Evolutionary conservation across 2,888 invertebrate genomes (phyloP), one percentile per base, ranked within the genome.

Genomic region (Lasioglossum pauxillum): DNA sequence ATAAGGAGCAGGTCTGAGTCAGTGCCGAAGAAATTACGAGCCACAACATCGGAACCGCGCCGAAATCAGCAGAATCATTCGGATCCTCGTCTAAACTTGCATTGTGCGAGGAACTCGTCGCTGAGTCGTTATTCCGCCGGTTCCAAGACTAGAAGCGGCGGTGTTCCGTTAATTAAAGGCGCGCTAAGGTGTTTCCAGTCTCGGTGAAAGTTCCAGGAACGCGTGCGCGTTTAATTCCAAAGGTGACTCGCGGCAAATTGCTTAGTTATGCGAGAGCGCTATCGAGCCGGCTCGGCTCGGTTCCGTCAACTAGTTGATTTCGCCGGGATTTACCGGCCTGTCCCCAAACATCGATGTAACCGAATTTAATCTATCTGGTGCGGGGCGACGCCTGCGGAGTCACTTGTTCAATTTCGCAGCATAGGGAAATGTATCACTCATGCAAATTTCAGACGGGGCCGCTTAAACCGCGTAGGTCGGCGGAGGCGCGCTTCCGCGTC

Each of bases 321-420:
- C 67, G 16, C 57, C 60, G 27, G 49, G 84, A 84, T 84, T 84
- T 78, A 64, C 64, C 60, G 74, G 60, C 74, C 74, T 57, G 41
- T 84, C 57, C 31, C 38, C 69, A 23, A 38, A 57, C 53, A 23
- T 69, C 57, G 74, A 23, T 35, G 69, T 80, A 78, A 64, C 80
- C 80, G 69, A 77, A 84, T 85, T 84, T 80, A 80, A 85, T 80
- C 79, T 75, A 69, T 75, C 67, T 46, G 71, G 41, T 76, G 60
- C 23, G 83, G 67, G 57, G 16, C 82, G 49, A 71, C 73, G 78
- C 69, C 67, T 35, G 73, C 77, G 60, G 73, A 75, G 80, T 85
- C 76, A 84, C 75, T 84, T 78, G 85, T 85, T 80, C 85, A 84
- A 86, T 86, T 85, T 84, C 75, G 71, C 78, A 27, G 44, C 77